These are phyloP conservation scores for Littorina saxatilis DNA, from an alignment of 1,140 invertebrate genomes.

Conservation along the genomic window DNA sequence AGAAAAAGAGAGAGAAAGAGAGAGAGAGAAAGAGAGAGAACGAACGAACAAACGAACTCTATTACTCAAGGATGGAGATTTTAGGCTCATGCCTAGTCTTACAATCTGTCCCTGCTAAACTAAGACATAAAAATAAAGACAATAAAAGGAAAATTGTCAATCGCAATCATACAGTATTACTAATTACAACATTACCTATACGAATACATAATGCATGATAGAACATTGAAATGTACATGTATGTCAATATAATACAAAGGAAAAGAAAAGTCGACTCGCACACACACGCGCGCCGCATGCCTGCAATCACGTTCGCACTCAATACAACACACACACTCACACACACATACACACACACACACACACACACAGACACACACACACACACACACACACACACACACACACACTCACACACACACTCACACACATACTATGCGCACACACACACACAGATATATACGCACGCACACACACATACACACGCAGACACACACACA, in stretches of 20 bases:
- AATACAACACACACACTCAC: not conserved
- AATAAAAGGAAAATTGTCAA: too few species aligned
- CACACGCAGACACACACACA: not conserved
- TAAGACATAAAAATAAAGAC: too few species aligned
- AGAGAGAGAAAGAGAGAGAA: slow-evolving; percentile 5
- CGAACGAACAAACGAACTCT: too few species aligned
- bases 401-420: not conserved
- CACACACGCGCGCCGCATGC: not conserved
- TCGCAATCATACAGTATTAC: too few species aligned
- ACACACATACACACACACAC: slow-evolving; percentile 16
- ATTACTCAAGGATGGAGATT: too few species aligned
- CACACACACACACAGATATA: not conserved
- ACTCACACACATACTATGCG: not conserved
- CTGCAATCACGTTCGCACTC: not conserved
- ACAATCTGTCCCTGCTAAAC: too few species aligned
- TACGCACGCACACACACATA: not conserved
- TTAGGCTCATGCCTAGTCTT: too few species aligned
- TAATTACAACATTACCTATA: too few species aligned
- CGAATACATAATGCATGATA: too few species aligned
- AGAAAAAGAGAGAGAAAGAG: not conserved
- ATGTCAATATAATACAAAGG: too few species aligned
- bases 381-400: not conserved
- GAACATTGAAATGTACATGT: too few species aligned
- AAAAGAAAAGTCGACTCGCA: too few species aligned
- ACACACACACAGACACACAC: slow-evolving; percentile 17